Conservation (phyloP, 23 tunicate species). For the Styela clava region DNA sequence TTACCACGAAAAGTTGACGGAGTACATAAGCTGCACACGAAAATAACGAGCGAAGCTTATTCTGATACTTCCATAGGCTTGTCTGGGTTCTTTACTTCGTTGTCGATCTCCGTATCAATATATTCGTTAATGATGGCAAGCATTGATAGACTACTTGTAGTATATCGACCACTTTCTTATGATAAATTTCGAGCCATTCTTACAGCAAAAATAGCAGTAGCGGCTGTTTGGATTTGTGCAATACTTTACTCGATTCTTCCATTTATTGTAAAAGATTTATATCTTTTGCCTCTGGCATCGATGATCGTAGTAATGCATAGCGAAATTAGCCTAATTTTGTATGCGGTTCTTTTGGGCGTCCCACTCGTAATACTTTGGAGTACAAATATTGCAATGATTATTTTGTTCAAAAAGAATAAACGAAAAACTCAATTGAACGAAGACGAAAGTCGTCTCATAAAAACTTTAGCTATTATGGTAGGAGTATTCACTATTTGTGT, state of each 20-base stretch:
- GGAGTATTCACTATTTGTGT: neutral
- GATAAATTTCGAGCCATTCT: neutral
- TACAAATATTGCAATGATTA: neutral
- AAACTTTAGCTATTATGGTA: neutral
- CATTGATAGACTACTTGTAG: neutral
- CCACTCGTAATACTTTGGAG: neutral
- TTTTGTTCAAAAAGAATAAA: neutral
- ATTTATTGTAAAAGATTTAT: neutral
- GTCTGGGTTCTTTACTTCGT: neutral
- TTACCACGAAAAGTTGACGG: neutral
- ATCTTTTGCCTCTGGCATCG: neutral
- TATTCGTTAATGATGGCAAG: neutral
- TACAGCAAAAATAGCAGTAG: neutral
- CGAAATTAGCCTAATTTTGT: neutral
- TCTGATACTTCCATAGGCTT: neutral
- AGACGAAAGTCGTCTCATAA: neutral
- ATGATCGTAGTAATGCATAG: neutral
- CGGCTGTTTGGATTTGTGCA: neutral
- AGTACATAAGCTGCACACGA: neutral
- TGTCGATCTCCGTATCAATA: neutral
- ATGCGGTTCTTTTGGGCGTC: neutral
- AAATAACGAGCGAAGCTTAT: neutral
- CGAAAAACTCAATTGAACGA: neutral
- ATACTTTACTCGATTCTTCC: neutral
- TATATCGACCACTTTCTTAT: neutral